phyloP scores from a whole-genome alignment of 2,888 invertebrate species.

The Erebia aethiops region DNA sequence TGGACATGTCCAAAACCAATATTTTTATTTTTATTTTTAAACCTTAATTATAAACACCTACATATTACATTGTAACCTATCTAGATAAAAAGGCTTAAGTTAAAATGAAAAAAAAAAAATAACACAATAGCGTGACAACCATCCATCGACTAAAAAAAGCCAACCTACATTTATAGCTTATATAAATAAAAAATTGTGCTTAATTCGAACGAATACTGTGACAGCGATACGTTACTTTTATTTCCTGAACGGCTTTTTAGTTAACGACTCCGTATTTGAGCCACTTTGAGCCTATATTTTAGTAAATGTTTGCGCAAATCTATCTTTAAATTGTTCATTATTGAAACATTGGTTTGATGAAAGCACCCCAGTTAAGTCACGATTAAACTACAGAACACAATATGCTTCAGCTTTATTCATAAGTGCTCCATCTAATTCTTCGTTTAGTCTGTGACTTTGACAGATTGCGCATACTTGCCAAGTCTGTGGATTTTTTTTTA shows the following conservation, averaged over 20 bases:
- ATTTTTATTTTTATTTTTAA: slow-evolving; percentile 44
- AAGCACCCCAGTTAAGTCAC: neutral
- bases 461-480: neutral
- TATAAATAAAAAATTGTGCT: slow-evolving; percentile 54
- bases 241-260: neutral
- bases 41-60: slow-evolving; percentile 71
- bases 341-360: neutral
- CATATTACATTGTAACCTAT: slow-evolving; percentile 68
- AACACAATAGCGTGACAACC: slow-evolving; percentile 62
- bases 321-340: neutral
- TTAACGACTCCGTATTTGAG: slow-evolving; percentile 41
- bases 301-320: slow-evolving; percentile 2
- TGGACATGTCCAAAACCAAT: slow-evolving; percentile 42
- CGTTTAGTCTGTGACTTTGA: slow-evolving; percentile 3
- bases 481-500: neutral
- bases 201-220: slow-evolving; percentile 69
- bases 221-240: slow-evolving; percentile 41
- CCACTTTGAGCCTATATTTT: neutral
- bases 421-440: neutral
- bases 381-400: neutral
- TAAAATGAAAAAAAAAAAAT: slow-evolving; percentile 51
- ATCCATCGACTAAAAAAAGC: slow-evolving; percentile 60
- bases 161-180: slow-evolving; percentile 44
- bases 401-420: neutral
- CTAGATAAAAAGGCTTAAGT: slow-evolving; percentile 73